These are phyloP conservation scores for Drosophila busckii DNA, from an alignment of 1,140 invertebrate species.

Conservation along the genomic window DNA sequence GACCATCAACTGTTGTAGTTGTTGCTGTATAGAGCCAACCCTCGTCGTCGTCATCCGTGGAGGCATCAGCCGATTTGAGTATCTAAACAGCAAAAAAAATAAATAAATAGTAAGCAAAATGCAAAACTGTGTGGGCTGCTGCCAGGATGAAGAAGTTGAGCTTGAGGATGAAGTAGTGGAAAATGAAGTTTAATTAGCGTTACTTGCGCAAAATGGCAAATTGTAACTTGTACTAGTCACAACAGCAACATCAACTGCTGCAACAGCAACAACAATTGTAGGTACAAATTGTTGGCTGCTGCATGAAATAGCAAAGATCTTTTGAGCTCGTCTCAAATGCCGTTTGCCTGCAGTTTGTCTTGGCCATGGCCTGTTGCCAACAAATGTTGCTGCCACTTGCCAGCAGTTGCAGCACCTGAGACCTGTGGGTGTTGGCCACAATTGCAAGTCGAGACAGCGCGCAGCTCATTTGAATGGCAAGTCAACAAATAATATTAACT, in stretches of 20 bases:
- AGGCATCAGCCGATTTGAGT: constrained; percentile 77
- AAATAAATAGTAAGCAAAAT: constrained; percentile 28
- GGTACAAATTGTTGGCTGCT: constrained; percentile 30
- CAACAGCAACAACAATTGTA: constrained; percentile 22
- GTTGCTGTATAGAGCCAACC: constrained; percentile 71
- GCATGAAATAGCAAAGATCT: constrained; percentile 34
- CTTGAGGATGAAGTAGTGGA: constrained; percentile 64
- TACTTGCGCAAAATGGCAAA: constrained; percentile 77
- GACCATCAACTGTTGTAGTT: constrained; percentile 46
- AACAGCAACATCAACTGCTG: constrained; percentile 22
- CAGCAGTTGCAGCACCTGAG: neutral
- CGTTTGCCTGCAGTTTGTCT: constrained; percentile 1
- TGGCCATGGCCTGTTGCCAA: neutral
- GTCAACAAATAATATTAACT: too few species aligned
- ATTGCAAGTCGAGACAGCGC: too few species aligned
- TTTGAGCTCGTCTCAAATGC: constrained; percentile 32
- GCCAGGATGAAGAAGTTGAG: constrained; percentile 7
- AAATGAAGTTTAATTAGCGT: constrained; percentile 76
- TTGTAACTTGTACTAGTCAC: constrained; percentile 53
- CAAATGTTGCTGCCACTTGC: constrained; percentile 2
- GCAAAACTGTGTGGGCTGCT: constrained; percentile 34
- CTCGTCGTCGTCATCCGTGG: constrained; percentile 74
- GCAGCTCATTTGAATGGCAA: too few species aligned
- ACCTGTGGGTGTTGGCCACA: too few species aligned
- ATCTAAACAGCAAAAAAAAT: constrained; percentile 38